A percentile compares a stretch with the other conserved stretches of the same genome.
Evolutionary conservation across 1,140 invertebrate genomes (phyloP).

Genomic region (Macrobrachium nipponense): DNA sequence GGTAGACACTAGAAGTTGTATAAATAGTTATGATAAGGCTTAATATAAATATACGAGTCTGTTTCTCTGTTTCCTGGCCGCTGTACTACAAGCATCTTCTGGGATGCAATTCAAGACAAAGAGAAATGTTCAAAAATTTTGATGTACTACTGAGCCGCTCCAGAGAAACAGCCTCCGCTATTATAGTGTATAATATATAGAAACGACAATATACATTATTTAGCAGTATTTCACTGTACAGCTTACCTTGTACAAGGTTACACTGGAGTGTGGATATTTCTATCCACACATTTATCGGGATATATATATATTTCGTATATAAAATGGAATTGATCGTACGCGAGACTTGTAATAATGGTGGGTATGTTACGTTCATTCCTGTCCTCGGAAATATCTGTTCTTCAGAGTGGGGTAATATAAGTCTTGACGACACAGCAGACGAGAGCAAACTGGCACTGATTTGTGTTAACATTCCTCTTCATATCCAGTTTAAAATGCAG

Average conservation of each 20-base stretch:
- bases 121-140: background rate
- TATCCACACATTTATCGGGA: slow-evolving; percentile 50
- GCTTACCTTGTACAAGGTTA: slow-evolving; percentile 57
- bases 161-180: background rate
- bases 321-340: slow-evolving; percentile 50
- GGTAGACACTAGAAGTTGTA: slow-evolving; percentile 52
- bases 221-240: slow-evolving; percentile 53
- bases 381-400: background rate
- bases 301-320: slow-evolving; percentile 9
- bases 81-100: background rate
- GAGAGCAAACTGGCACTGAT: no score
- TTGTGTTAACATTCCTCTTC: no score
- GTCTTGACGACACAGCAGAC: background rate
- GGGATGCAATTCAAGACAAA: no score
- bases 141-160: background rate
- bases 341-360: background rate
- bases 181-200: background rate
- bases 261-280: slow-evolving; percentile 46
- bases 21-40: slow-evolving; percentile 53
- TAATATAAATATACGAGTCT: slow-evolving; percentile 36
- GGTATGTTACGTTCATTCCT: slow-evolving; percentile 19
- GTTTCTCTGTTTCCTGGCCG: background rate
- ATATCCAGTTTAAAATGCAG: no score
- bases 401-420: background rate
- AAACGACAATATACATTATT: slow-evolving; percentile 30